Evolutionary conservation across 1,140 invertebrate species (phyloP).

Genomic region (Macrocentrus cingulum): DNA sequence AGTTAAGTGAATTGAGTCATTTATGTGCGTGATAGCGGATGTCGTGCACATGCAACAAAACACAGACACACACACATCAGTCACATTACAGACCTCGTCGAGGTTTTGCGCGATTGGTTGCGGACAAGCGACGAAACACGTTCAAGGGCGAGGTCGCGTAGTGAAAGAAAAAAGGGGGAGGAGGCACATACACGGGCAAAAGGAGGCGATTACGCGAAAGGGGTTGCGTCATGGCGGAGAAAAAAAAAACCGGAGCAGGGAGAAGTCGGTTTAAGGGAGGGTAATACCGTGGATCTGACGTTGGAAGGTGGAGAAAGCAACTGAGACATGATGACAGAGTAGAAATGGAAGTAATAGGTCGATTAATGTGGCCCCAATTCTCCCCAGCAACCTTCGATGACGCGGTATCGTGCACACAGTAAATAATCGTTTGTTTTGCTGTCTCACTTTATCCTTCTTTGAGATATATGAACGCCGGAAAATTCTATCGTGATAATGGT

Average conservation of each 20-base stretch:
- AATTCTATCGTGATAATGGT: slow-evolving; percentile 16
- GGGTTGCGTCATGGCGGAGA: slow-evolving; percentile 17
- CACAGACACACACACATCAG: background rate
- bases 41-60: slow-evolving; percentile 11
- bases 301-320: slow-evolving; percentile 22
- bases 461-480: slow-evolving; percentile 2
- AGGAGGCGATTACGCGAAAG: slow-evolving; percentile 26
- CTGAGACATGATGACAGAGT: slow-evolving; percentile 31
- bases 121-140: slow-evolving; percentile 27
- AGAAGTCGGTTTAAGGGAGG: slow-evolving; percentile 29
- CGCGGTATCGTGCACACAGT: slow-evolving; percentile 20
- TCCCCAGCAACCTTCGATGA: slow-evolving; percentile 7
- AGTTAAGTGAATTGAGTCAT: slow-evolving; percentile 20
- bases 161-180: slow-evolving; percentile 15
- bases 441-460: background rate
- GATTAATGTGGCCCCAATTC: slow-evolving; percentile 34
- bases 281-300: slow-evolving; percentile 20
- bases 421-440: slow-evolving; percentile 16
- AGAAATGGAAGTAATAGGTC: slow-evolving; percentile 43
- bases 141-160: slow-evolving; percentile 39
- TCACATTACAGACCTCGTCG: slow-evolving; percentile 1
- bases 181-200: slow-evolving; percentile 23
- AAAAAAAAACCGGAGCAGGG: slow-evolving; percentile 17
- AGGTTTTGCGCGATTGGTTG: slow-evolving; percentile 36
- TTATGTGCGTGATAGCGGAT: slow-evolving; percentile 17